Base-by-base conservation (phyloP, 1,140 invertebrate species). In the Zophobas morio region DNA sequence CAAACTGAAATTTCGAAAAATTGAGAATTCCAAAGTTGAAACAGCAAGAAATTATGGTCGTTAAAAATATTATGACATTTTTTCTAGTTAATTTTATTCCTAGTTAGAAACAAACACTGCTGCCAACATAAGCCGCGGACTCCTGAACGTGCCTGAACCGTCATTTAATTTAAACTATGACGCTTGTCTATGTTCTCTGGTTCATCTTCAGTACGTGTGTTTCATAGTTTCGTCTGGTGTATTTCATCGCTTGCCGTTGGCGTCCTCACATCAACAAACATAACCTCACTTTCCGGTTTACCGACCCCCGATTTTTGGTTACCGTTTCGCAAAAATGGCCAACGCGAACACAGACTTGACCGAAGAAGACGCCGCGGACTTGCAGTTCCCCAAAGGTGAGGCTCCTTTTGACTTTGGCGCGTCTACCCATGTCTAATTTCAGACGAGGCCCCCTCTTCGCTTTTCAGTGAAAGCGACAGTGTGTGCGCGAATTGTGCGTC, bases 311-410 rank as follows among this genome's bases (percentile, higher is more conserved):
- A 20, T 20, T 20, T 20, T 20, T 20, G 20, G 20, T 20, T 20
- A 20, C 20, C 20, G 20, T 20, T 20, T 20, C 20, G 20, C 20
- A 20, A 20, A 20, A 63, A 83, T 83, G 82, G 79, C 83, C 32
- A 83, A 83, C 56, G 80, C 82, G 81, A 82, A 87, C 42, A 87
- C 86, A 54, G 92, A 93, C 84, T 90, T 93, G 81, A 91, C 93
- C 4, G 94, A 96, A 85, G 94, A 96, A 88, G 94, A 96, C 86
- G 94, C 94, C 1, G 94, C 94, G 0, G 94, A 95, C 87, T 87
- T 96, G 75, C 93, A 95, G 80, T 96, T 96, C 89, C 94, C 94
- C 0, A 96, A 96, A 93, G 94, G 94, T 95, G 88, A 79, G 56
- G 79, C 36, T 2, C 36, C 36, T 20, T 32, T 34, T 4, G 8